Evolutionary conservation across 2,113 vertebrate species (phyloP).

Genomic region (Hydropotes inermis): DNA sequence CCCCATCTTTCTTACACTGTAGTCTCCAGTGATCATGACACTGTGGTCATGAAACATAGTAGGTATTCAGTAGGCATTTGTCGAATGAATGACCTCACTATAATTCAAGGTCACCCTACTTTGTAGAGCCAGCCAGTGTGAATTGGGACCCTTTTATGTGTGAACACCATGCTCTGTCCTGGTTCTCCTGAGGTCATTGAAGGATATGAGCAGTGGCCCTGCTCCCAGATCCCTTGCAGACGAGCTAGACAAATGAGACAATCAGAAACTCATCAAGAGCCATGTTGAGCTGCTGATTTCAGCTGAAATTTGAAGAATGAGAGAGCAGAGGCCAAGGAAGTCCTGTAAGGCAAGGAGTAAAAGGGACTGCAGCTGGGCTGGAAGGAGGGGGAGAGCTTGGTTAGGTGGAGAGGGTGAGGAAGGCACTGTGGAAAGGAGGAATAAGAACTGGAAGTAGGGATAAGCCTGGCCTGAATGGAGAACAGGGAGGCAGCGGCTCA

Average conservation of each 20-base stretch:
- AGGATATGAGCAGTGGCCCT: background rate
- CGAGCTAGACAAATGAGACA: background rate
- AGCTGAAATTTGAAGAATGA: background rate
- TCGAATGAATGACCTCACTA: background rate
- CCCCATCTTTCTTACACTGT: background rate
- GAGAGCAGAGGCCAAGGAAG: background rate
- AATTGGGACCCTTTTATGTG: background rate
- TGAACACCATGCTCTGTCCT: background rate
- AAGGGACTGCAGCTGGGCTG: background rate
- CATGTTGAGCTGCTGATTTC: background rate
- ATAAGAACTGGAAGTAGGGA: background rate
- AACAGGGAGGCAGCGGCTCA: background rate
- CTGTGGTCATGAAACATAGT: background rate
- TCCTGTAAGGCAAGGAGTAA: background rate
- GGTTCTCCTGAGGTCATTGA: background rate
- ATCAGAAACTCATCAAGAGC: background rate
- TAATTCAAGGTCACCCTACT: conserved; percentile 24
- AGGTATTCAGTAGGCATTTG: background rate
- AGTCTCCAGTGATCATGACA: background rate
- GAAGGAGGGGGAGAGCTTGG: background rate
- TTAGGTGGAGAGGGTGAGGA: background rate
- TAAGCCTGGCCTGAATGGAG: background rate
- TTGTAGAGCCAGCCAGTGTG: background rate
- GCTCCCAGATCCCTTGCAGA: background rate
- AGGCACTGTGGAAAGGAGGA: background rate